Percentiles rank a stretch among this genome's conserved stretches.
These are phyloP conservation scores for Chiridota heheva DNA, from an alignment of 35 echinoderm and acorn worm genomes.

Conservation along the genomic window DNA sequence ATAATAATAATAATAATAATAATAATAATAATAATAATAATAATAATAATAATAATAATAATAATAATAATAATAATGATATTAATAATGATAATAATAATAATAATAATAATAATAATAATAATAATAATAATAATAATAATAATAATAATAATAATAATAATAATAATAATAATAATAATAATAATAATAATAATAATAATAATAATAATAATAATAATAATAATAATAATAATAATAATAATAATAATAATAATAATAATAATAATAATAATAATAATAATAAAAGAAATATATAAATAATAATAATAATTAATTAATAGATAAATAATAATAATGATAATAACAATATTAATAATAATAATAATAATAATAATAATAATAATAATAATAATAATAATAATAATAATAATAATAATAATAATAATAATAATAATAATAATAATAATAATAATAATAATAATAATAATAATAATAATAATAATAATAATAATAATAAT, in stretches of 20 bases:
- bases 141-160: not conserved
- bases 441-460: too few relatives aligned
- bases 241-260: constrained; percentile 11
- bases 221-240: constrained; percentile 11
- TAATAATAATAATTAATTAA: too few relatives aligned
- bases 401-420: too few relatives aligned
- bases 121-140: constrained; percentile 11
- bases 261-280: constrained; percentile 11
- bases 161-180: constrained; percentile 11
- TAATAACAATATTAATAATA: too few relatives aligned
- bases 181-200: constrained; percentile 11
- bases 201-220: constrained; percentile 4
- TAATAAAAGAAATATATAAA: constrained; percentile 2
- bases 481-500: too few relatives aligned
- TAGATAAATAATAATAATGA: too few relatives aligned
- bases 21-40: not conserved
- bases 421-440: too few relatives aligned
- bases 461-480: too few relatives aligned
- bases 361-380: too few relatives aligned
- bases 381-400: too few relatives aligned
- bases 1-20: not conserved
- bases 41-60: not conserved
- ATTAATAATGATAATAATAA: too few relatives aligned
- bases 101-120: constrained; percentile 11
- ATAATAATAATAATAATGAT: not conserved